Evolutionary conservation across 2,113 vertebrate genomes (phyloP), one percentile per base, ranked within the genome.

Genomic region (Gila orcuttii): DNA sequence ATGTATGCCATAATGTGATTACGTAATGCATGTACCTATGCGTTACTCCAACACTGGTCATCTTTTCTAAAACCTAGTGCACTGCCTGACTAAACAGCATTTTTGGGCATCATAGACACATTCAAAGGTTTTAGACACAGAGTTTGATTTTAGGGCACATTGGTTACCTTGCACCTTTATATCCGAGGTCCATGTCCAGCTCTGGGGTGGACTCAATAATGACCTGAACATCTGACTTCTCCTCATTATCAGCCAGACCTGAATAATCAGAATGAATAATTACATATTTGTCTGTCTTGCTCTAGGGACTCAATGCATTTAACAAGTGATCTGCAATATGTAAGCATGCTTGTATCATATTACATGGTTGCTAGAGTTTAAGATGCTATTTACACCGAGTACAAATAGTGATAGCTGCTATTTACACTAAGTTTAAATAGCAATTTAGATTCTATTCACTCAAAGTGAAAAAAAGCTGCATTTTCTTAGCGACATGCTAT

Each of bases 201-300:
- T 99, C 98, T 19, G 98, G 98, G 21, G 98, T 99, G 82, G 98
- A 99, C 79, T 99, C 97, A 25, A 99, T 99, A 90, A 99, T 99
- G 87, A 97, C 97, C 90, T 99, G 97, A 89, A 99, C 96, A 88
- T 99, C 98, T 31, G 98, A 96, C 91, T 95, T 98, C 87, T 98
- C 96, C 82, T 98, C 97, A 85, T 96, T 97, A 93, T 98, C 97
- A 92, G 93, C 94, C 91, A 95, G 93, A 90, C 96, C 98, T 99
- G 82, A 59, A 74, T 1, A n/a, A 6, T 33, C 78, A 89, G 1
- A 84, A 78, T 62, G 33, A 4, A 82, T 21, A 66, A 25, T 25
- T n/a, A 57, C 50, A 33, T 12, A 50, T n/a, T 13, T 75, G n/a
- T 36, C 52, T 19, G 52, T 55, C 52, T 55, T 57, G 55, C 2